Conservation (phyloP, 2,888 invertebrate species). For the Villa cingulata region DNA sequence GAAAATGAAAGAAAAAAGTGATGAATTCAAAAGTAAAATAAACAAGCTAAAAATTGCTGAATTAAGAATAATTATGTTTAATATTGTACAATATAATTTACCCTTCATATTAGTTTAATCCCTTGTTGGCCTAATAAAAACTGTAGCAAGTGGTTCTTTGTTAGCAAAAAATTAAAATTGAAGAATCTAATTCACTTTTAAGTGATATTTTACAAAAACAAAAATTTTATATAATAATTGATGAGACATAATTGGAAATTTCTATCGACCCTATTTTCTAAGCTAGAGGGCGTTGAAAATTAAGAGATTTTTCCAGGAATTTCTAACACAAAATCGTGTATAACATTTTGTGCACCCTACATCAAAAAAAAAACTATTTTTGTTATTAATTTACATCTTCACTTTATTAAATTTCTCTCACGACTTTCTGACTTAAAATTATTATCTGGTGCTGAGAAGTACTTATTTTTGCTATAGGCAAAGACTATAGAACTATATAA, state of each 20-base stretch:
- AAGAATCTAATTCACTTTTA: neutral
- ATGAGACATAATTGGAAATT: conserved; percentile 1
- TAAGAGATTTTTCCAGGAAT: neutral
- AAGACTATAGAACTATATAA: too few relatives aligned
- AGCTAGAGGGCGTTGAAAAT: neutral
- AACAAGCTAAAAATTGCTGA: neutral
- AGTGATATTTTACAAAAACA: neutral
- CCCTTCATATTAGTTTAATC: neutral
- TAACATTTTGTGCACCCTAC: conserved; percentile 16
- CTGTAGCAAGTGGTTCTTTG: neutral
- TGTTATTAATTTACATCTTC: too few relatives aligned
- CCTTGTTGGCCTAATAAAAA: neutral
- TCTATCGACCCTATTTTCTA: neutral
- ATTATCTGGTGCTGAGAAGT: too few relatives aligned
- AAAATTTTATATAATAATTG: neutral
- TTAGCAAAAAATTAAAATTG: neutral
- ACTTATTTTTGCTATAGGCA: too few relatives aligned
- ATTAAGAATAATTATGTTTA: neutral
- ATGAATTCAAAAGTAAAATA: too few relatives aligned
- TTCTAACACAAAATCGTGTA: conserved; percentile 7
- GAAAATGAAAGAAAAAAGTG: too few relatives aligned
- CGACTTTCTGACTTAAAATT: too few relatives aligned
- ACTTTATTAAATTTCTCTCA: too few relatives aligned
- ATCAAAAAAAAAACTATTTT: too few relatives aligned
- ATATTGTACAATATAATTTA: neutral